Evolutionary conservation across 2,888 invertebrate species (phyloP).

Genomic region (Spisula solida): DNA sequence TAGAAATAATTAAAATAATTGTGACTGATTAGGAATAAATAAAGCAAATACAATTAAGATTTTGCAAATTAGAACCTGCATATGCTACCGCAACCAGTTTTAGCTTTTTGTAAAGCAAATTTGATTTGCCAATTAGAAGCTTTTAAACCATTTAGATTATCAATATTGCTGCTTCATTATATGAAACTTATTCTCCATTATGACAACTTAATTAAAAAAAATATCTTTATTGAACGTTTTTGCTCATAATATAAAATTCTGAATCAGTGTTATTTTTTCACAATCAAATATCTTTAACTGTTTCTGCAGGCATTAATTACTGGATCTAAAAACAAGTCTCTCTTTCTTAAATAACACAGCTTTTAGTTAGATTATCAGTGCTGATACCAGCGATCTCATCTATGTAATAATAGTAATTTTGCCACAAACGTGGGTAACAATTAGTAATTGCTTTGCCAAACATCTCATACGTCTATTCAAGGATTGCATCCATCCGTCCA

Average conservation of each 20-base stretch:
- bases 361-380: neutral
- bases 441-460: neutral
- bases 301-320: neutral
- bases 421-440: neutral
- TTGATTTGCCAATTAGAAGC: neutral
- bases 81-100: too few species aligned
- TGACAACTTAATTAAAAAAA: neutral
- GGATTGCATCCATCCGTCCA: too few species aligned
- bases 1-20: too few species aligned
- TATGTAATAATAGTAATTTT: neutral
- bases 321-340: neutral
- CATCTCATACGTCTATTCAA: neutral
- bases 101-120: neutral
- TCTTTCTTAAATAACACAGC: neutral
- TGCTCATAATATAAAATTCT: neutral
- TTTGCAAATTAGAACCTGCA: neutral
- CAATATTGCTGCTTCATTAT: neutral
- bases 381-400: neutral
- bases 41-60: too few species aligned
- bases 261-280: neutral
- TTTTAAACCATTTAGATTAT: neutral
- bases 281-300: neutral
- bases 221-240: neutral
- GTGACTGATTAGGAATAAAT: too few species aligned
- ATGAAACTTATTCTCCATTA: neutral